Evolutionary conservation across 2,797 vertebrate genomes (phyloP).

Genomic region (Ctenopoma kingsleyae): DNA sequence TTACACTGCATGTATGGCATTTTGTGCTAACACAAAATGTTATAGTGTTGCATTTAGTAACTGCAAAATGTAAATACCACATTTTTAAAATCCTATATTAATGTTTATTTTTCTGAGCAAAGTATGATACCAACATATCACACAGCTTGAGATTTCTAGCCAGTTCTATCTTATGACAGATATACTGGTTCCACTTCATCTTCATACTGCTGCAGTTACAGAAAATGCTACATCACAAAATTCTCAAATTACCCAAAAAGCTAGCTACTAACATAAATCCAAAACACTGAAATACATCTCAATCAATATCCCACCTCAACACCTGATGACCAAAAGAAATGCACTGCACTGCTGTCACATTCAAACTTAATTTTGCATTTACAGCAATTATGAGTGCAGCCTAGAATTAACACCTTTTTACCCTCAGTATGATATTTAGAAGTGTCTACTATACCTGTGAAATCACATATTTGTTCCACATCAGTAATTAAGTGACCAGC

Average conservation of each 20-base stretch:
- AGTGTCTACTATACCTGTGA: slow-evolving; percentile 32
- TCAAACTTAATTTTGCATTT: neutral
- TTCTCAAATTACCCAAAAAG: neutral
- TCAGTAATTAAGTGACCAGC: slow-evolving; percentile 31
- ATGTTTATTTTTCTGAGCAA: neutral
- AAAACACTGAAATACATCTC: neutral
- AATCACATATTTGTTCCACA: slow-evolving; percentile 18
- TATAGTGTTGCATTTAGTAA: neutral
- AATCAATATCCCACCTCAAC: neutral
- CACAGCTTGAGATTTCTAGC: neutral
- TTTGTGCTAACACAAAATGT: neutral
- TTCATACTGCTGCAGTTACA: neutral
- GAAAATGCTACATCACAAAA: neutral
- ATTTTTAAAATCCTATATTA: neutral
- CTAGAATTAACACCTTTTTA: neutral
- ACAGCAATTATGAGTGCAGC: neutral
- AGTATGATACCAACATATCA: neutral
- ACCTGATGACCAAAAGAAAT: neutral
- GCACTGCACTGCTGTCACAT: neutral
- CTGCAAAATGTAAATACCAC: neutral
- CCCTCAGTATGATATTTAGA: neutral
- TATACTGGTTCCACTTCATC: neutral
- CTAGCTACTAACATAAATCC: neutral
- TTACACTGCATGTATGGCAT: neutral
- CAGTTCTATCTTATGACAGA: neutral